Conservation (phyloP, 2,797 vertebrate genomes). For the Premnoplex brunnescens region DNA sequence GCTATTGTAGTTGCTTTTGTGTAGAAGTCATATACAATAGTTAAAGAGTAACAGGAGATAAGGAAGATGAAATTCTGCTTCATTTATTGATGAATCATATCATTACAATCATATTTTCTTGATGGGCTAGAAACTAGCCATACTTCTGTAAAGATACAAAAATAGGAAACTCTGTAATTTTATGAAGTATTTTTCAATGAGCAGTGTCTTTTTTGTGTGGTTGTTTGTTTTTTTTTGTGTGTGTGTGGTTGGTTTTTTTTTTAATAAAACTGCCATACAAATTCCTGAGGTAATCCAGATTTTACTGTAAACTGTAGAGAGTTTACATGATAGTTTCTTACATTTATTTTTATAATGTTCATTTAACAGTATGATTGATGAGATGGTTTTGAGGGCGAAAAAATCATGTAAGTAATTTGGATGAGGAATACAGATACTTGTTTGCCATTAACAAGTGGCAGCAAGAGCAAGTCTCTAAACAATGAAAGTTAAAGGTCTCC, state of each 20-base stretch:
- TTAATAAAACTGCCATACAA: neutral
- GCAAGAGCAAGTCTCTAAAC: neutral
- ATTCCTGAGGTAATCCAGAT: neutral
- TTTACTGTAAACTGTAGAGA: neutral
- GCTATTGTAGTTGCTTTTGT: neutral
- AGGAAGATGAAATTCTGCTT: neutral
- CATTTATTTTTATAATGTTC: neutral
- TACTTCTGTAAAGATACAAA: neutral
- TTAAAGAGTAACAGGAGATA: neutral
- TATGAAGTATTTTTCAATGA: neutral
- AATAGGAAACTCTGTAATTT: neutral
- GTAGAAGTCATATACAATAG: neutral
- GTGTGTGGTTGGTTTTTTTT: neutral
- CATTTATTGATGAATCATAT: neutral
- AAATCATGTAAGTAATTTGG: neutral
- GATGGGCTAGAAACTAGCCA: neutral
- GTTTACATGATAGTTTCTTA: neutral
- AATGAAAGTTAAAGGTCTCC: constrained; percentile 14
- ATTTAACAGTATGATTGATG: neutral
- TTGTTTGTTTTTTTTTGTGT: too few species aligned
- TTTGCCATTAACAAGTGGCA: neutral
- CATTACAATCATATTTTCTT: neutral
- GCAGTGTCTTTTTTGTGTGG: neutral
- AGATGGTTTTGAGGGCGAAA: neutral
- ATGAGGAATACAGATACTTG: neutral